Evolutionary conservation across 2,888 invertebrate species (phyloP), one percentile per base, ranked within the genome.

Genomic region (Aricia artaxerxes): DNA sequence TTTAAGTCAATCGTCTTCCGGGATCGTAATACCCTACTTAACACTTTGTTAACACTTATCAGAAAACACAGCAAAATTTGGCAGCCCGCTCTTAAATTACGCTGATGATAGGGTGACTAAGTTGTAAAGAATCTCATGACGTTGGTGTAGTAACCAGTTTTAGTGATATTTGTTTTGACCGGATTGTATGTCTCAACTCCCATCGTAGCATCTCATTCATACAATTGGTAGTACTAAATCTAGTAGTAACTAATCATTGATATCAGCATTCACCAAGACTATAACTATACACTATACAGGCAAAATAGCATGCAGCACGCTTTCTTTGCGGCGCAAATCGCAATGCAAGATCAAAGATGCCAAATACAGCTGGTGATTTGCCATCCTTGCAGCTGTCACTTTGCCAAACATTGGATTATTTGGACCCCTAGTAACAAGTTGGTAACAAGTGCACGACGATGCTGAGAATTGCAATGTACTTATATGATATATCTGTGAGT

Each of bases 101-200:
- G 69, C 72, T 64, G 49, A 69, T 64, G 44, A 16, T 31, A 72
- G 35, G 72, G 53, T 73, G 78, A 73, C 78, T 53, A 73, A 78
- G 78, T 24, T 72, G n/a, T 73, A 78, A 79, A 69, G 57, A 57
- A 79, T 73, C 77, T 57, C 13, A 35, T 24, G 60, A 78, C 35
- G 64, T 72, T 57, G 69, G 61, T 57, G 44, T 76, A 40, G 49
- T 38, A 77, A n/a, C 72, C 31, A 77, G 40, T 72, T 64, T 81
- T 9, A 72, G 16, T 76, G 16, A 9, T 73, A 80, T 83, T 82
- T 79, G 77, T 78, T 80, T 79, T 78, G 75, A 77, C 78, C 75
- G 79, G 77, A 49, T 82, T 80, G 78, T 73, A 60, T 24, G 79
- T 80, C 79, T 80, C 80, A 77, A 31, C 35, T 69, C 35, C 35